These are phyloP conservation scores for Passer montanus DNA, from an alignment of 2,113 vertebrate genomes.

Conservation along the genomic window DNA sequence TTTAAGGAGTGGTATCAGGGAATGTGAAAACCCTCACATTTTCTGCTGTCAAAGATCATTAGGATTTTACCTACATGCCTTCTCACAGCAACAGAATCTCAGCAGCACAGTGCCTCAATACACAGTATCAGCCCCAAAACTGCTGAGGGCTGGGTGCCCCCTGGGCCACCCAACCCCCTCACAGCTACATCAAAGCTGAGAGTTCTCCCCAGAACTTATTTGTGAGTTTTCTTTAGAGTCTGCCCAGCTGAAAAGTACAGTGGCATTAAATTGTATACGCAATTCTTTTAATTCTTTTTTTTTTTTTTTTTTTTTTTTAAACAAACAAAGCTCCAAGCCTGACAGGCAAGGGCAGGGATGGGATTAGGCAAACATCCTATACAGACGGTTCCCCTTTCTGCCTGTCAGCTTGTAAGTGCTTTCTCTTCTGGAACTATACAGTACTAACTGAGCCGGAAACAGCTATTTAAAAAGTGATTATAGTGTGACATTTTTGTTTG, in stretches of 20 bases:
- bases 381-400: slow-evolving; percentile 50
- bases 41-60: not conserved
- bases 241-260: not conserved
- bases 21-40: not conserved
- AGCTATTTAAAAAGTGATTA: slow-evolving; percentile 63
- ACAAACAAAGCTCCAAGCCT: slow-evolving; percentile 22
- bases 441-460: slow-evolving; percentile 62
- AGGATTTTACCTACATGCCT: not conserved
- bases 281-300: not conserved
- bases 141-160: not conserved
- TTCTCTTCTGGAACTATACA: slow-evolving; percentile 53
- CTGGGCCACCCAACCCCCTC: not conserved
- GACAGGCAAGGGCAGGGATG: slow-evolving; percentile 34
- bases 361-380: slow-evolving; percentile 63
- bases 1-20: not conserved
- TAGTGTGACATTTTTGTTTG: slow-evolving; percentile 38
- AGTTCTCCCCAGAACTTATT: not conserved
- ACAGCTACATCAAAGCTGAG: not conserved
- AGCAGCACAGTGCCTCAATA: not conserved
- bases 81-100: not conserved
- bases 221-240: not conserved
- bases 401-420: slow-evolving; percentile 60
- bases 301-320: not conserved
- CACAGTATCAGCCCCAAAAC: not conserved
- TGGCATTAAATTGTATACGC: not conserved